Percentiles rank a stretch among this genome's conserved stretches.
Conservation (phyloP, 2,113 vertebrate species). For the Chinchilla lanigera region DNA sequence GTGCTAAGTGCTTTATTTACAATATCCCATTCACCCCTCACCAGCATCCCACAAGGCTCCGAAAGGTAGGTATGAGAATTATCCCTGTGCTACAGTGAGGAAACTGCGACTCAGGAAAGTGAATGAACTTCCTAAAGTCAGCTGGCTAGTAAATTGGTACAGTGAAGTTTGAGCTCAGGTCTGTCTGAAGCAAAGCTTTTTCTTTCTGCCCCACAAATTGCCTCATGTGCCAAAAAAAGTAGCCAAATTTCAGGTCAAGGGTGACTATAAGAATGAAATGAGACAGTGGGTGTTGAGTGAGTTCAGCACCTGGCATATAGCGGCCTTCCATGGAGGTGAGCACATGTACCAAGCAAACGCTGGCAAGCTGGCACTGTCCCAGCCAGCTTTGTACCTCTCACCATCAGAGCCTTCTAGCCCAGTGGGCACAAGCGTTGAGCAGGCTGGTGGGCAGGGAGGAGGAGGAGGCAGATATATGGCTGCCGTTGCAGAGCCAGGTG, state of each 20-base stretch:
- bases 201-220: neutral
- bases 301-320: neutral
- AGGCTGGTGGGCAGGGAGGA: conserved; percentile 42
- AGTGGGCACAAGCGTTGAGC: neutral
- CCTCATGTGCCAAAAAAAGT: neutral
- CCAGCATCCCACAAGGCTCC: neutral
- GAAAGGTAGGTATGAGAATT: neutral
- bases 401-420: neutral
- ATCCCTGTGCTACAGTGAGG: neutral
- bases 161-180: neutral
- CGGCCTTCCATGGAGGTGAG: neutral
- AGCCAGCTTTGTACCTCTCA: neutral
- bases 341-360: neutral
- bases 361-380: neutral
- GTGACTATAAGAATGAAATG: neutral
- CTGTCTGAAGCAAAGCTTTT: neutral
- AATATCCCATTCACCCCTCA: neutral
- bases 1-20: neutral
- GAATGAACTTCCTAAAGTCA: neutral
- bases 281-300: neutral
- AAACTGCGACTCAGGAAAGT: neutral
- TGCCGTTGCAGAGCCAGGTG: conserved; percentile 68
- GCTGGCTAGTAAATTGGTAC: neutral
- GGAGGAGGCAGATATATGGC: conserved; percentile 76
- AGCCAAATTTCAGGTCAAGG: neutral